phyloP scores from a whole-genome alignment of 1,140 invertebrate species.

The Aplysia californica region DNA sequence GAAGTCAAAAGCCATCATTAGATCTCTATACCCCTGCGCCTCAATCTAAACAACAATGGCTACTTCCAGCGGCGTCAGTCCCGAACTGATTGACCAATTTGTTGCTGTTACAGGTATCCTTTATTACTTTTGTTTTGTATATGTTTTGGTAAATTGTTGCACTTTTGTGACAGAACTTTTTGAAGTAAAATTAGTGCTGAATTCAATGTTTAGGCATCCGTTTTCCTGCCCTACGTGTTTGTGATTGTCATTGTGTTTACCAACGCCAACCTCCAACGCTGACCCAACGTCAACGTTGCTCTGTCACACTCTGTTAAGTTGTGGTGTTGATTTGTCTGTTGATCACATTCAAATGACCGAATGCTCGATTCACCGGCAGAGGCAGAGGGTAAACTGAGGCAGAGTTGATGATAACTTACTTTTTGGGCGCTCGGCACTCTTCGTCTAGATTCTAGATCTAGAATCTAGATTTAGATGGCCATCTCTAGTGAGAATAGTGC shows the following conservation, averaged over 20 bases:
- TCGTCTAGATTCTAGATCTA: no score
- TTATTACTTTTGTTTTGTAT: not conserved
- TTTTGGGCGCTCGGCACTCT: not conserved
- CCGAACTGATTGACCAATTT: constrained; percentile 2
- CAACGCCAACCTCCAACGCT: not conserved
- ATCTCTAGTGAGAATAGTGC: no score
- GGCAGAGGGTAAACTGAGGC: no score
- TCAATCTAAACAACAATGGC: constrained; percentile 24
- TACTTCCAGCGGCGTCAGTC: not conserved
- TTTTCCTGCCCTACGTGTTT: not conserved
- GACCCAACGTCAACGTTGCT: not conserved
- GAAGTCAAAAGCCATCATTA: no score
- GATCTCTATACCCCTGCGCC: no score
- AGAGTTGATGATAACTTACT: not conserved
- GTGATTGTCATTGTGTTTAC: not conserved
- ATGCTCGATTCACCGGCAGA: no score
- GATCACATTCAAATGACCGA: no score
- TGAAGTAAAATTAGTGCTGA: not conserved
- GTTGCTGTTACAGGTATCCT: constrained; percentile 13
- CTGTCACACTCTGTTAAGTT: not conserved
- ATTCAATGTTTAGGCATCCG: not conserved
- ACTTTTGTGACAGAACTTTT: not conserved
- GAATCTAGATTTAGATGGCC: no score
- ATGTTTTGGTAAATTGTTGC: not conserved
- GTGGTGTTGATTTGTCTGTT: not conserved